phyloP scores from a whole-genome alignment of 2,888 invertebrate genomes.

The Zootermopsis nevadensis region DNA sequence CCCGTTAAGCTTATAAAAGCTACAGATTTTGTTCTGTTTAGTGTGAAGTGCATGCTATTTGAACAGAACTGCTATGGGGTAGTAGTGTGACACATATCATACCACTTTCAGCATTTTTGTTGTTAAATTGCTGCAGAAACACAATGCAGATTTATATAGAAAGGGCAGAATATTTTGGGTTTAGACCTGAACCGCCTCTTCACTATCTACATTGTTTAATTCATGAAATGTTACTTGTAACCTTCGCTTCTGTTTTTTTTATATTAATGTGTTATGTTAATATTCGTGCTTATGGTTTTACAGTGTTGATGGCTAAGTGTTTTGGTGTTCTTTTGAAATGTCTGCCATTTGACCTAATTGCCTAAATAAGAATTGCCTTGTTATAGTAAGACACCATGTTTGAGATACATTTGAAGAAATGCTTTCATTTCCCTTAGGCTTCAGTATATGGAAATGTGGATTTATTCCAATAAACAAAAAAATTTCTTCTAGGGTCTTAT shows the following conservation, averaged over 20 bases:
- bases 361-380: too few species aligned
- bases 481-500: slow-evolving; percentile 51
- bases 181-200: slow-evolving; percentile 26
- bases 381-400: too few species aligned
- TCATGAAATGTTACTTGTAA: neutral
- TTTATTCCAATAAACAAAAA: neutral
- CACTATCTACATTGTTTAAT: neutral
- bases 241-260: neutral
- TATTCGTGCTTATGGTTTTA: neutral
- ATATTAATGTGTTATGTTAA: neutral
- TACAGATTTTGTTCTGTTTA: neutral
- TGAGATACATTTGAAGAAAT: neutral
- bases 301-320: neutral
- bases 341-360: too few species aligned
- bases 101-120: slow-evolving; percentile 24
- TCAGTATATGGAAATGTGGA: neutral
- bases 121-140: neutral
- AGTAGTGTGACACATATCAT: neutral
- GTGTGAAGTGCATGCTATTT: slow-evolving; percentile 2
- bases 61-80: neutral
- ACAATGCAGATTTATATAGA: neutral
- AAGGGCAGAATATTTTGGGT: slow-evolving; percentile 27
- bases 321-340: too few species aligned
- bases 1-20: neutral
- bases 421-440: neutral